Base-by-base conservation (phyloP, 2,113 vertebrate species). In the Gallinago media region DNA sequence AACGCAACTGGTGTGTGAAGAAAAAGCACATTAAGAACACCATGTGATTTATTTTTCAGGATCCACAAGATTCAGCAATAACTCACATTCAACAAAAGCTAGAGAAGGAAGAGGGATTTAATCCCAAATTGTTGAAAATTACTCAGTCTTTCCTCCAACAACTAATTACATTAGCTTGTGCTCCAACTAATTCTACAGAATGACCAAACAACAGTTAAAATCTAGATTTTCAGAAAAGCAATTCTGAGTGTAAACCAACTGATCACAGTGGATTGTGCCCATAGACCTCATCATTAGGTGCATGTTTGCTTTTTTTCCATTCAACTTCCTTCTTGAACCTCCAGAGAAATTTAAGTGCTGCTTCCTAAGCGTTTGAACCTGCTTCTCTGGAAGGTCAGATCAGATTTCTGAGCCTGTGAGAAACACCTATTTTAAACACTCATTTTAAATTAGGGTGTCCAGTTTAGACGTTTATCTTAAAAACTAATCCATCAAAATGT, bases 11-110 rank as follows among this genome's bases (percentile, higher is more conserved):
- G 18, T 55, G 8, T 22, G 22, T 15, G 14, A 84, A 8, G 12
- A 22, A 77, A 61, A 65, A 34, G 23, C 40, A 87, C 81, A 82
- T 31, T 17, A 72, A 78, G n/a, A 91, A 38, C 7, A 72, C 13
- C 4, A 68, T 0, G 3, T 0, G 0, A 40, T 50, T 72, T 47
- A 25, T 15, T 82, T 44, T 73, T 78, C 3, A 10, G 8, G 44
- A 85, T 36, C 32, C 26, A 3, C 29, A 70, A 22, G 44, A 77
- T 31, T 36, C 42, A 74, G 16, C 77, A 73, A 10, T 34, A 87
- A 36, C 32, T 78, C 49, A 36, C 19, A 34, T 56, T 12, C 44
- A 91, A 65, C 25, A 62, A 77, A 85, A 88, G 7, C n/a, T 36
- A n/a, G 8, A 72, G 21, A 87, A 85, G 8, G 17, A 46, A 73